Conservation (phyloP, 2,113 vertebrate species). For the Macroglossus sobrinus region DNA sequence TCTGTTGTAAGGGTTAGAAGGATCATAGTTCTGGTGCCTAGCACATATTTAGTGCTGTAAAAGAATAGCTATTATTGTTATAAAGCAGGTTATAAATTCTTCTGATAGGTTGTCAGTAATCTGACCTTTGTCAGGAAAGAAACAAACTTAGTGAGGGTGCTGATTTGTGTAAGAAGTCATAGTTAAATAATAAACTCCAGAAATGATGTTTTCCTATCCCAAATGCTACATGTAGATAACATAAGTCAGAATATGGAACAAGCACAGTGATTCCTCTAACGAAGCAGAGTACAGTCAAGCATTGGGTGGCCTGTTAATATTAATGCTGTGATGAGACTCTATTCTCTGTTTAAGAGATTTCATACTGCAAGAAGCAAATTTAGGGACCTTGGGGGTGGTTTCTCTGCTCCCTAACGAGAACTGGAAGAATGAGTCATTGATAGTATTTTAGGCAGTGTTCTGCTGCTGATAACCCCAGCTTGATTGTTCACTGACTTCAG, state of each 20-base stretch:
- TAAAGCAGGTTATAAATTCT: not conserved
- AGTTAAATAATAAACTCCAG: not conserved
- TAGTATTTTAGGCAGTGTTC: constrained; percentile 12
- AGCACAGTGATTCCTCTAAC: not conserved
- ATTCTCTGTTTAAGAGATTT: constrained; percentile 10
- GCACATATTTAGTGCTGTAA: not conserved
- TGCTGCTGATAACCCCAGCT: not conserved
- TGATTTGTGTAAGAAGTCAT: constrained; percentile 13
- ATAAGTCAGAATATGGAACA: not conserved
- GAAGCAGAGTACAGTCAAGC: not conserved
- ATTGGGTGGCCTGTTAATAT: not conserved
- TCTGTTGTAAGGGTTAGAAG: not conserved
- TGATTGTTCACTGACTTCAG: not conserved
- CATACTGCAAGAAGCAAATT: not conserved
- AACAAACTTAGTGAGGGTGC: not conserved
- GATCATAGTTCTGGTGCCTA: not conserved
- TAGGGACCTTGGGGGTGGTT: not conserved
- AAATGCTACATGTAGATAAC: not conserved
- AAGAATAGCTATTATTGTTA: not conserved
- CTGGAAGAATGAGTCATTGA: not conserved
- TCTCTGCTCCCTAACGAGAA: not conserved
- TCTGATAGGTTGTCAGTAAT: constrained; percentile 9
- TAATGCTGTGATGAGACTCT: not conserved
- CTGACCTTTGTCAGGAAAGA: constrained; percentile 14
- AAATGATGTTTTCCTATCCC: not conserved